Conservation (phyloP, 2,888 invertebrate genomes). For the Latrodectus elegans region DNA sequence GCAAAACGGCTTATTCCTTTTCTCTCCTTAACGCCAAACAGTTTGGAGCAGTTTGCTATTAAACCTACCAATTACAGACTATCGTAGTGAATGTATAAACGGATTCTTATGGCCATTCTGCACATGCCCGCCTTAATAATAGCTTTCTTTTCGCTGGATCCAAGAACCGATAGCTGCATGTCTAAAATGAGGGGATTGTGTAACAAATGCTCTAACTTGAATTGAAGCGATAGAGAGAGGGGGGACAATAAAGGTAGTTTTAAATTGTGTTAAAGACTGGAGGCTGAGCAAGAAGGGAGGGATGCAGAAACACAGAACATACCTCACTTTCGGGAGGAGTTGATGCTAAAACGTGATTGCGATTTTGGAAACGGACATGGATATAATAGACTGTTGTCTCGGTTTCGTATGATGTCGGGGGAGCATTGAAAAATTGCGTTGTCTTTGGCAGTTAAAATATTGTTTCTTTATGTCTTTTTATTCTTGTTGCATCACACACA, state of each 20-base stretch:
- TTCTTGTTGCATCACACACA: no score
- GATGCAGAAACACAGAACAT: slow-evolving; percentile 9
- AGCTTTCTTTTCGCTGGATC: slow-evolving; percentile 54
- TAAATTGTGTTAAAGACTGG: slow-evolving; percentile 10
- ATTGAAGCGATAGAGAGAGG: neutral
- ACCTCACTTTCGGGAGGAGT: slow-evolving; percentile 59
- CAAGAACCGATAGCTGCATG: slow-evolving; percentile 49
- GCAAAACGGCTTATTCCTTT: slow-evolving; percentile 20
- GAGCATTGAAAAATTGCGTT: slow-evolving; percentile 41
- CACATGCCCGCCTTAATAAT: slow-evolving; percentile 66
- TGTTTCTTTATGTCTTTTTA: slow-evolving; percentile 3
- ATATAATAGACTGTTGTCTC: slow-evolving; percentile 59
- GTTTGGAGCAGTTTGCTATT: slow-evolving; percentile 54
- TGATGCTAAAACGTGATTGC: slow-evolving; percentile 67
- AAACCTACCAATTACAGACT: slow-evolving; percentile 67
- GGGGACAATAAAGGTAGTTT: slow-evolving; percentile 21
- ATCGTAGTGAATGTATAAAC: slow-evolving; percentile 66
- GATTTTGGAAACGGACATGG: slow-evolving; percentile 66
- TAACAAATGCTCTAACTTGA: slow-evolving; percentile 40
- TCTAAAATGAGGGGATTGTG: slow-evolving; percentile 42
- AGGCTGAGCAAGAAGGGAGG: no score
- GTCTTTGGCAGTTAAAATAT: neutral
- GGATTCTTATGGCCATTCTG: slow-evolving; percentile 58
- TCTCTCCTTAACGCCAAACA: slow-evolving; percentile 34
- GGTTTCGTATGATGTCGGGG: slow-evolving; percentile 12